These are phyloP conservation scores for Nephrotoma appendiculata DNA, from an alignment of 2,888 invertebrate species.

Conservation along the genomic window DNA sequence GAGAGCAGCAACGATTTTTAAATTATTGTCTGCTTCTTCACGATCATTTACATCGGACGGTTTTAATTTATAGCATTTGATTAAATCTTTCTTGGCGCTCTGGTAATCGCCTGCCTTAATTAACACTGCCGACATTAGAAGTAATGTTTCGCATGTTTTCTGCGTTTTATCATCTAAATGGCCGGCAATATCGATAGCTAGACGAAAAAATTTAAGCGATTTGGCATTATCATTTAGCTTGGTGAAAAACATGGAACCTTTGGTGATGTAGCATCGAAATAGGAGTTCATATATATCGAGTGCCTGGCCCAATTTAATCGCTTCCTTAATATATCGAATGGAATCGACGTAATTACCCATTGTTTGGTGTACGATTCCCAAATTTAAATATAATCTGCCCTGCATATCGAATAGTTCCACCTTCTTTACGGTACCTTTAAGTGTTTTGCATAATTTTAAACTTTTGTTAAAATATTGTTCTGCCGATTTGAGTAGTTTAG, in stretches of 20 bases:
- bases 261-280: constrained; percentile 54
- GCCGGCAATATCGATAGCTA: constrained; percentile 55
- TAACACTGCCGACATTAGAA: constrained; percentile 55
- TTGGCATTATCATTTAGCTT: constrained; percentile 44
- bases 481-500: constrained; percentile 46
- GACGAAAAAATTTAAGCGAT: constrained; percentile 52
- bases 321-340: constrained; percentile 48
- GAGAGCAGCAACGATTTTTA: constrained; percentile 54
- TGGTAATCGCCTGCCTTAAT: constrained; percentile 59
- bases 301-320: constrained; percentile 49
- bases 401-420: constrained; percentile 73
- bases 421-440: constrained; percentile 48
- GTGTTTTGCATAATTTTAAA: constrained; percentile 57
- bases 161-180: constrained; percentile 35
- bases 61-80: constrained; percentile 62
- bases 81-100: constrained; percentile 54
- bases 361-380: constrained; percentile 70
- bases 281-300: constrained; percentile 59
- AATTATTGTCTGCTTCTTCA: constrained; percentile 43
- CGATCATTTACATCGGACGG: constrained; percentile 46
- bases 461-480: constrained; percentile 66
- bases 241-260: constrained; percentile 47
- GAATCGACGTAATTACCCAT: constrained; percentile 52
- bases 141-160: constrained; percentile 50
- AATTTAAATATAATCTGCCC: constrained; percentile 67